Evolutionary conservation across 1,140 invertebrate genomes (phyloP).

Genomic region (Anthonomus grandis): DNA sequence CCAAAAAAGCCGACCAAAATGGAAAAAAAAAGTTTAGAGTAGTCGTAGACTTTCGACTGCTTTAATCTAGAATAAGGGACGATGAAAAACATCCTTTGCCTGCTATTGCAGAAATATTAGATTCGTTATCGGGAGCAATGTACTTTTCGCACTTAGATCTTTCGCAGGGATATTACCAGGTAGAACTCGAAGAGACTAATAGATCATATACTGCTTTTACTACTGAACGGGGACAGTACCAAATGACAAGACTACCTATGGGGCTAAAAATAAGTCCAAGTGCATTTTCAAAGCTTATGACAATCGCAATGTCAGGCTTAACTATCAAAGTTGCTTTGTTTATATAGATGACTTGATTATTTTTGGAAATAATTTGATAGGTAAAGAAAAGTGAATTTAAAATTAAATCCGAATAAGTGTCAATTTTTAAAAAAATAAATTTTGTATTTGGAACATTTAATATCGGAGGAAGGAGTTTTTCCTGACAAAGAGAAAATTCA

Average conservation of each 20-base stretch:
- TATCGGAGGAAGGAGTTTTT: constrained; percentile 43
- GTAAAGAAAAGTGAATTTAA: constrained; percentile 45
- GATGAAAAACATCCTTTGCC: no score
- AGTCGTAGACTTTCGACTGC: no score
- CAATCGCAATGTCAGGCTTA: constrained; percentile 32
- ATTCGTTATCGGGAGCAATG: no score
- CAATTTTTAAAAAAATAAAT: constrained; percentile 50
- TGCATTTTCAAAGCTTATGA: constrained; percentile 33
- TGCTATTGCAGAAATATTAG: no score
- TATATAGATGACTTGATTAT: constrained; percentile 49
- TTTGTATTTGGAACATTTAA: constrained; percentile 50
- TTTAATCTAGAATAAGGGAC: no score
- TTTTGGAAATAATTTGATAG: constrained; percentile 32
- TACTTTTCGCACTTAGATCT: no score
- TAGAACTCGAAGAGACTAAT: no score
- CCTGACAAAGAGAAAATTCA: constrained; percentile 48
- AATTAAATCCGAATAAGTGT: constrained; percentile 52
- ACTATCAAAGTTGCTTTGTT: constrained; percentile 30
- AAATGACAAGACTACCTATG: constrained; percentile 31
- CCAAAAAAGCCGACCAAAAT: no score
- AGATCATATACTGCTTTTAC: no score
- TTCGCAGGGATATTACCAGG: no score
- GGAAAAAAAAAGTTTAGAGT: no score
- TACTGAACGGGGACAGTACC: constrained; percentile 28
- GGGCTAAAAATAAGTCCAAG: constrained; percentile 34